Evolutionary conservation across 2,113 vertebrate species (phyloP).

Genomic region (Bucco capensis): DNA sequence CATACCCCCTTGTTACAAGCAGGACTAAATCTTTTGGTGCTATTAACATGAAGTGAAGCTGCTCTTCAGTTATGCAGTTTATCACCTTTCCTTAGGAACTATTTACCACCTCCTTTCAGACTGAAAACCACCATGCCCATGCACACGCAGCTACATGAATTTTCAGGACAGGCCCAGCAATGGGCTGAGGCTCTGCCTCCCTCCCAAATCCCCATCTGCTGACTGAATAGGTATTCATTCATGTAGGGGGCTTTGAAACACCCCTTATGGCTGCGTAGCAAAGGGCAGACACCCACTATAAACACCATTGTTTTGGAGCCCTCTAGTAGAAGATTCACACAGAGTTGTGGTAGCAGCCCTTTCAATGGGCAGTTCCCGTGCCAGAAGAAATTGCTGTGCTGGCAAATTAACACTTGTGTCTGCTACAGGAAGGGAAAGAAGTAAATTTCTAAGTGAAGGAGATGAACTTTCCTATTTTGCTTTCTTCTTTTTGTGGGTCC

Average conservation of each 20-base stretch:
- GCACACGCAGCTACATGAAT: rapidly evolving
- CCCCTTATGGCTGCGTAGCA: not conserved
- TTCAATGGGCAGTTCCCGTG: not conserved
- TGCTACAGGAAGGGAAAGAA: not conserved
- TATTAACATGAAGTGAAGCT: rapidly evolving
- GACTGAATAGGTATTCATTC: not conserved
- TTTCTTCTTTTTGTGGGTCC: not conserved
- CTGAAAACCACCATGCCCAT: not conserved
- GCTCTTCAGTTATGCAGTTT: not conserved
- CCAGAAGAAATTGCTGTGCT: not conserved
- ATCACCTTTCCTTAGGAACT: not conserved
- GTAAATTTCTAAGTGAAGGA: not conserved
- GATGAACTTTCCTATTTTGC: not conserved
- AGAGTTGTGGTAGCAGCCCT: not conserved
- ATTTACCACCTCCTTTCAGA: not conserved
- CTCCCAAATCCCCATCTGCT: not conserved
- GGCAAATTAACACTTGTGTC: not conserved
- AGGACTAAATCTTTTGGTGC: not conserved
- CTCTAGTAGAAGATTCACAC: not conserved
- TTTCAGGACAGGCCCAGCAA: not conserved
- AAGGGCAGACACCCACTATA: not conserved
- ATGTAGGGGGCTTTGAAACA: not conserved
- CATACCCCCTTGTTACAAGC: not conserved
- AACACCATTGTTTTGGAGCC: not conserved
- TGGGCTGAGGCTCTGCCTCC: not conserved